Evolutionary conservation across 2,797 vertebrate species (phyloP).

Genomic region (Acipenser oxyrinchus): DNA sequence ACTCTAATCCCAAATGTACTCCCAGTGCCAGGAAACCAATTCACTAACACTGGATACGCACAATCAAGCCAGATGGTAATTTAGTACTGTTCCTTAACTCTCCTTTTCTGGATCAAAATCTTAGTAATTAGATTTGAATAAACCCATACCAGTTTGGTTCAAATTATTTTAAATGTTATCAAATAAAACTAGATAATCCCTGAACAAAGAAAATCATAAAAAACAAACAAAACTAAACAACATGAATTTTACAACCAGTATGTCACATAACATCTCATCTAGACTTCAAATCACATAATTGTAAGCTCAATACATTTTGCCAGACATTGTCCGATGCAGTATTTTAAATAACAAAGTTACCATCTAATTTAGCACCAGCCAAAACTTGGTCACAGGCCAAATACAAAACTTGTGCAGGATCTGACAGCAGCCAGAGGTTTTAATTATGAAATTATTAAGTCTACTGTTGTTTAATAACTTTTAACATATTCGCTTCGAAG

Average conservation of each 20-base stretch:
- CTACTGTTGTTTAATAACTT: slow-evolving; percentile 37
- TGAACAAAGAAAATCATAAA: not conserved
- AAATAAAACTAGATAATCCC: not conserved
- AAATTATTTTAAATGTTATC: too few species aligned
- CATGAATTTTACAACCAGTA: not conserved
- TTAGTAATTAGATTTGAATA: too few species aligned
- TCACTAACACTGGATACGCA: not conserved
- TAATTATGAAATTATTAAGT: slow-evolving; percentile 38
- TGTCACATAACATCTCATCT: too few species aligned
- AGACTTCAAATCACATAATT: too few species aligned
- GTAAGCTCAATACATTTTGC: not conserved
- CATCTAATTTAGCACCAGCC: slow-evolving; percentile 37
- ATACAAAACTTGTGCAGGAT: slow-evolving; percentile 15
- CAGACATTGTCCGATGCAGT: slow-evolving; percentile 10
- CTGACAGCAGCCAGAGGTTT: slow-evolving; percentile 33
- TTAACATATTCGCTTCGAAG: slow-evolving; percentile 29
- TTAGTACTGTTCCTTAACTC: not conserved
- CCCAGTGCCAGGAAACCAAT: not conserved
- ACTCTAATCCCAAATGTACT: not conserved
- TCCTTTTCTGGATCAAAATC: not conserved
- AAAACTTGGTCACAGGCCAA: slow-evolving; percentile 35
- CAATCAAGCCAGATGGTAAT: not conserved
- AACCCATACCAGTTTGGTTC: too few species aligned
- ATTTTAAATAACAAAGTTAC: slow-evolving; percentile 34
- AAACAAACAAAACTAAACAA: not conserved